Conservation (phyloP, 2,888 invertebrate species). For the Pimpla rufipes region DNA sequence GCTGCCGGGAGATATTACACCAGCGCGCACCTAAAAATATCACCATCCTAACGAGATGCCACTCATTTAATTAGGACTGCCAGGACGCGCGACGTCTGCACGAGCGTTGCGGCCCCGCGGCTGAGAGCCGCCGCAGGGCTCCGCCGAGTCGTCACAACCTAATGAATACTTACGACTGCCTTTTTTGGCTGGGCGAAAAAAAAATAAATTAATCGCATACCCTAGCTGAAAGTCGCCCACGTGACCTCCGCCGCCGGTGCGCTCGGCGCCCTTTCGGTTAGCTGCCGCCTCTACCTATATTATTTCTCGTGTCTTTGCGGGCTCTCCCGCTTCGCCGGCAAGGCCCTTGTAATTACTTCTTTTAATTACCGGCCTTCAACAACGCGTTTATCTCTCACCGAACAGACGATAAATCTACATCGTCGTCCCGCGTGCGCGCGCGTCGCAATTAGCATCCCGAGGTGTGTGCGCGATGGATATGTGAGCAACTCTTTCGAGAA, state of each 20-base stretch:
- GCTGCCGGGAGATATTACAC: slow-evolving; percentile 30
- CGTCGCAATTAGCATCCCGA: slow-evolving; percentile 30
- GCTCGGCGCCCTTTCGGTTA: slow-evolving; percentile 45
- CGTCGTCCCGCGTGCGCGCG: background rate
- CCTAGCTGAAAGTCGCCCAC: slow-evolving; percentile 23
- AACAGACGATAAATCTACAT: slow-evolving; percentile 53
- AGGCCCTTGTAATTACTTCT: slow-evolving; percentile 60
- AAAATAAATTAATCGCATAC: slow-evolving; percentile 56
- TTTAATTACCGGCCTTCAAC: slow-evolving; percentile 53
- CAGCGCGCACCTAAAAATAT: slow-evolving; percentile 51
- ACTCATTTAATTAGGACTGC: slow-evolving; percentile 53
- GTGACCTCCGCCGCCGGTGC: slow-evolving; percentile 4
- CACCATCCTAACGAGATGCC: slow-evolving; percentile 57
- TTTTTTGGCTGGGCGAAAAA: slow-evolving; percentile 13
- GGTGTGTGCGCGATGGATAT: too few species aligned
- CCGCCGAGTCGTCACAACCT: slow-evolving; percentile 49
- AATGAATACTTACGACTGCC: slow-evolving; percentile 65
- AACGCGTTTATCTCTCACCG: slow-evolving; percentile 59
- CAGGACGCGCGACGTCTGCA: slow-evolving; percentile 37
- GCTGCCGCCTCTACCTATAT: too few species aligned
- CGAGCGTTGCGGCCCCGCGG: too few species aligned
- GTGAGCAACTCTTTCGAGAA: background rate
- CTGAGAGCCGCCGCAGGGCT: background rate
- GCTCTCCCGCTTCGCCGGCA: slow-evolving; percentile 38
- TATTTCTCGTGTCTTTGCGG: slow-evolving; percentile 33